These are phyloP conservation scores for Anneissia japonica DNA, from an alignment of 35 echinoderm and acorn worm genomes.

Conservation along the genomic window DNA sequence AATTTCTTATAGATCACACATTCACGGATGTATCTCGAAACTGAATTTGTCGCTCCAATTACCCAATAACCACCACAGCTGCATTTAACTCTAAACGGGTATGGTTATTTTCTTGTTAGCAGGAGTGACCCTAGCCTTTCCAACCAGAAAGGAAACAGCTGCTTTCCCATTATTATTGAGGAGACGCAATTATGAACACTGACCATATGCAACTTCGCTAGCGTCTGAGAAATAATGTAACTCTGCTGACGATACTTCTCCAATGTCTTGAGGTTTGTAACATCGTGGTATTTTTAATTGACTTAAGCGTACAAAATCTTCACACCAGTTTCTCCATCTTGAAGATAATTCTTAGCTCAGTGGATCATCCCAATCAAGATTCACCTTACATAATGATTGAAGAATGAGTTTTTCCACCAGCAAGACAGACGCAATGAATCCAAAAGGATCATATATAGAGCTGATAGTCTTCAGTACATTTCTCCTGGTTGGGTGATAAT, in stretches of 20 bases:
- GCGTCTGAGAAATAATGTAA: not conserved
- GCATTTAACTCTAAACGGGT: no score
- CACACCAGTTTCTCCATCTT: not conserved
- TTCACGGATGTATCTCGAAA: no score
- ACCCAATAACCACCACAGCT: no score
- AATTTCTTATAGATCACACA: no score
- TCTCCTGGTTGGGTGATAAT: not conserved
- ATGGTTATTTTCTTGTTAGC: no score
- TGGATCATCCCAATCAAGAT: conserved; percentile 1
- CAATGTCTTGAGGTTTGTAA: not conserved
- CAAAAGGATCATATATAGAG: not conserved
- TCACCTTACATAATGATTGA: not conserved
- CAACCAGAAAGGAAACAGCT: no score
- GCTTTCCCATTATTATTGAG: no score
- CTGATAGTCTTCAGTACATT: not conserved
- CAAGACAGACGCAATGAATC: not conserved
- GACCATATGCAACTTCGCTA: not conserved
- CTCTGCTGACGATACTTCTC: not conserved
- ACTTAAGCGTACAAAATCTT: not conserved
- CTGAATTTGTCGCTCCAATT: no score
- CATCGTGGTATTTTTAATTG: not conserved
- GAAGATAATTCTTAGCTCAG: not conserved
- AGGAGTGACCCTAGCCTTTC: no score
- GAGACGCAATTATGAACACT: not conserved
- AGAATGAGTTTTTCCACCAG: not conserved